A percentile compares a stretch with the other conserved stretches of the same genome.
Evolutionary conservation across 2,797 vertebrate species (phyloP).

Genomic region (Eupleurogrammus muticus): DNA sequence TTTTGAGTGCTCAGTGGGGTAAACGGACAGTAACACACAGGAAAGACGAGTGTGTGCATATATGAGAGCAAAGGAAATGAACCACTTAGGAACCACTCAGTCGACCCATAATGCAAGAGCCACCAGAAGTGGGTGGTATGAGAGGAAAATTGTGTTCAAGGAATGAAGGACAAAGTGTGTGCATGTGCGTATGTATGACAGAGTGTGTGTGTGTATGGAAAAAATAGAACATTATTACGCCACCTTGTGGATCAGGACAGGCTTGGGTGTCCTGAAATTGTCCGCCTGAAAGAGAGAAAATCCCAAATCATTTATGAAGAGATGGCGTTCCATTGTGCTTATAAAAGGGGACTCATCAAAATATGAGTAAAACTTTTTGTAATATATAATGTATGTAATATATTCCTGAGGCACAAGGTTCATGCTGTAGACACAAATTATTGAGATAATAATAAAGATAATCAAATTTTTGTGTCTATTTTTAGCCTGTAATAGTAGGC

Average conservation of each 20-base stretch:
- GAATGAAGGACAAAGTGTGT: constrained; percentile 62
- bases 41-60: constrained; percentile 49
- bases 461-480: constrained; percentile 41
- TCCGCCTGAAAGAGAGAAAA: constrained; percentile 34
- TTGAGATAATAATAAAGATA: too few species aligned
- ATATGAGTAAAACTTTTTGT: neutral
- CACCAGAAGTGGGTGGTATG: constrained; percentile 70
- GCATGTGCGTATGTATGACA: constrained; percentile 19
- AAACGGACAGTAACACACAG: constrained; percentile 49
- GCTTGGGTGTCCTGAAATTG: constrained; percentile 17
- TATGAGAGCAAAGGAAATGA: constrained; percentile 70
- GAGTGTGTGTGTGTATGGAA: constrained; percentile 11
- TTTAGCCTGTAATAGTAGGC: constrained; percentile 22
- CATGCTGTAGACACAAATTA: constrained; percentile 51
- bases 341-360: neutral
- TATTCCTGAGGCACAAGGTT: constrained; percentile 44
- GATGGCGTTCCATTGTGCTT: neutral
- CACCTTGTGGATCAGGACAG: constrained; percentile 71
- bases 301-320: neutral
- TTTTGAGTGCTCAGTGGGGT: constrained; percentile 66
- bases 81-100: constrained; percentile 78
- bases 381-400: neutral
- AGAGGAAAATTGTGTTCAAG: constrained; percentile 75
- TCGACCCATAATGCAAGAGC: constrained; percentile 65
- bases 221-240: constrained; percentile 53